Percentiles rank a stretch among this genome's conserved stretches.
phyloP scores from a whole-genome alignment of 2,113 vertebrate genomes.

The Glareola pratincola region DNA sequence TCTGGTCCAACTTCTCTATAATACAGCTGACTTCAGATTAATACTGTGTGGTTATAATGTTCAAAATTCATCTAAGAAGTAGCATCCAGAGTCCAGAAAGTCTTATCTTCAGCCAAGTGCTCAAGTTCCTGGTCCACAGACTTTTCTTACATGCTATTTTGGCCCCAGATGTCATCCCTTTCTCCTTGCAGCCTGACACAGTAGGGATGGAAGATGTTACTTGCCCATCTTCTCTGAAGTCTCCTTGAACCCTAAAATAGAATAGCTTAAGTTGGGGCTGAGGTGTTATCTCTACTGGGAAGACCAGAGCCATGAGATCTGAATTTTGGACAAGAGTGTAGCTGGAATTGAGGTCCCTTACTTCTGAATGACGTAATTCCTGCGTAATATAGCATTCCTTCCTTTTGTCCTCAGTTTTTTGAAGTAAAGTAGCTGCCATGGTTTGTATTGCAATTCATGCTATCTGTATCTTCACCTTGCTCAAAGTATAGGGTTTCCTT shows the following conservation, averaged over 20 bases:
- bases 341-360: not conserved
- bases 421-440: not conserved
- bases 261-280: not conserved
- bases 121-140: not conserved
- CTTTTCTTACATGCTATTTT: not conserved
- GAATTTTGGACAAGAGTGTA: not conserved
- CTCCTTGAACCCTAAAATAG: not conserved
- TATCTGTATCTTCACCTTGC: not conserved
- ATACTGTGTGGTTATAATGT: not conserved
- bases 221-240: not conserved
- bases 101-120: not conserved
- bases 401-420: not conserved
- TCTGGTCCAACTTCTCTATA: not conserved
- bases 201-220: not conserved
- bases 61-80: not conserved
- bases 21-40: not conserved
- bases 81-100: not conserved
- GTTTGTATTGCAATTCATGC: not conserved
- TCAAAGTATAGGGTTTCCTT: not conserved
- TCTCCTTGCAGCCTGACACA: not conserved
- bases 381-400: not conserved
- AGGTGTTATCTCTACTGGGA: not conserved
- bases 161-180: rapidly evolving
- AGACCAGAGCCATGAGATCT: not conserved
- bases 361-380: not conserved